Percentiles rank a stretch among this genome's conserved stretches.
These are phyloP conservation scores for Agrilus cyanescens DNA, from an alignment of 2,888 invertebrate species.

Conservation along the genomic window DNA sequence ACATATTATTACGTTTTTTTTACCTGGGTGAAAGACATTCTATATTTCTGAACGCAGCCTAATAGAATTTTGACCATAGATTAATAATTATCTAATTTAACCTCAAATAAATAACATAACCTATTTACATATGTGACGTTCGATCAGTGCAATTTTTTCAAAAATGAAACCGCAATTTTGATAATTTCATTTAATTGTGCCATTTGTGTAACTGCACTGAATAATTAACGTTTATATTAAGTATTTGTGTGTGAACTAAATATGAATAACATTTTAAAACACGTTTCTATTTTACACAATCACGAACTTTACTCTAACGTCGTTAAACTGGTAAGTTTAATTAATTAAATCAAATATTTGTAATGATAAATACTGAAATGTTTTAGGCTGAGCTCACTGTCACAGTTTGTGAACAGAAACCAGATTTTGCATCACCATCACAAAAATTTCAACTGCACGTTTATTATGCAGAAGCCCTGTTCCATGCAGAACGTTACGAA, in stretches of 20 bases:
- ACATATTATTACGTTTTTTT: too few species aligned
- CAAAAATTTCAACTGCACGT: slow-evolving; percentile 57
- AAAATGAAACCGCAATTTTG: too few species aligned
- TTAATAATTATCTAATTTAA: too few species aligned
- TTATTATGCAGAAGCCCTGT: slow-evolving; percentile 60
- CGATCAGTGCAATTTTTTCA: too few species aligned
- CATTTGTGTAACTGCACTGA: too few species aligned
- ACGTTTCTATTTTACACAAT: slow-evolving; percentile 57
- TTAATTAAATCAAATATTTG: background rate
- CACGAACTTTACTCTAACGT: slow-evolving; percentile 62
- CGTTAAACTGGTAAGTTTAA: slow-evolving; percentile 48
- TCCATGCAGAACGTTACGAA: slow-evolving; percentile 50
- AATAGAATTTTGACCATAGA: too few species aligned
- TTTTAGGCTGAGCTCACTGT: slow-evolving; percentile 51
- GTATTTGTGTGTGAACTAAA: slow-evolving; percentile 15
- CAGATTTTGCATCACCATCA: slow-evolving; percentile 44
- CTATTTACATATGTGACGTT: background rate
- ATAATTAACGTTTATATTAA: too few species aligned
- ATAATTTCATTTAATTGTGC: too few species aligned
- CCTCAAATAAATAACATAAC: background rate
- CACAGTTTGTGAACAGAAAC: slow-evolving; percentile 52
- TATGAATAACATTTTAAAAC: slow-evolving; percentile 50
- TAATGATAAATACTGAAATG: background rate
- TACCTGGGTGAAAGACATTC: too few species aligned
- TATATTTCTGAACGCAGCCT: too few species aligned